phyloP scores from a whole-genome alignment of 2,113 vertebrate genomes.

The Otis tarda region DNA sequence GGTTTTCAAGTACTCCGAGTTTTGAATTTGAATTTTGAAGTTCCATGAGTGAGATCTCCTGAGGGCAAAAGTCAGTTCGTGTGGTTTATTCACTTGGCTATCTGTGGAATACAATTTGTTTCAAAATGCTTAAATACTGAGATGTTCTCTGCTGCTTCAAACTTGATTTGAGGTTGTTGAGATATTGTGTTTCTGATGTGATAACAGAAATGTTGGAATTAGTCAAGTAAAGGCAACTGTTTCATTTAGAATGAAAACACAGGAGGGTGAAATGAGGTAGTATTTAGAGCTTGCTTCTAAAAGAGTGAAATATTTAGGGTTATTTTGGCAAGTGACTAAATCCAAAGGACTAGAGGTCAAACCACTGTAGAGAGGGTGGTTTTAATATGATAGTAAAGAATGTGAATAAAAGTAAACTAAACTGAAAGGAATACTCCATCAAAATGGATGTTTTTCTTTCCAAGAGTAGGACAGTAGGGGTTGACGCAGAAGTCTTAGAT shows the following conservation, averaged over 20 bases:
- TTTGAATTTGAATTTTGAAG: neutral
- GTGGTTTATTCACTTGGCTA: neutral
- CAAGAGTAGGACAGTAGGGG: neutral
- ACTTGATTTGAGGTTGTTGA: neutral
- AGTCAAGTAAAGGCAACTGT: neutral
- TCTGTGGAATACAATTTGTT: neutral
- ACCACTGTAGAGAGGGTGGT: neutral
- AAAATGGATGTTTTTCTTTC: neutral
- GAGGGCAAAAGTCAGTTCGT: neutral
- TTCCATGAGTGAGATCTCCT: neutral
- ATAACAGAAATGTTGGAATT: neutral
- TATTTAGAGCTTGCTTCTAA: neutral
- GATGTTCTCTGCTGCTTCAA: conserved; percentile 20
- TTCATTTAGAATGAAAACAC: conserved; percentile 45
- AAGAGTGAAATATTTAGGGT: neutral
- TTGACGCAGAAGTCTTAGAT: neutral
- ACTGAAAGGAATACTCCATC: neutral
- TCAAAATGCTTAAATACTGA: conserved; percentile 44
- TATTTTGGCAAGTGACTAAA: conserved; percentile 36
- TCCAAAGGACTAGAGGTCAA: neutral
- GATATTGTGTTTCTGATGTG: neutral
- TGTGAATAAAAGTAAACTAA: conserved; percentile 7
- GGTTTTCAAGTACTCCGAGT: neutral
- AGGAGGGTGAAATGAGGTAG: neutral
- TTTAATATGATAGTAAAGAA: neutral